Percentiles rank a stretch among this genome's conserved stretches.
Evolutionary conservation across 1,140 invertebrate species (phyloP).

Genomic region (Caenorhabditis remanei): DNA sequence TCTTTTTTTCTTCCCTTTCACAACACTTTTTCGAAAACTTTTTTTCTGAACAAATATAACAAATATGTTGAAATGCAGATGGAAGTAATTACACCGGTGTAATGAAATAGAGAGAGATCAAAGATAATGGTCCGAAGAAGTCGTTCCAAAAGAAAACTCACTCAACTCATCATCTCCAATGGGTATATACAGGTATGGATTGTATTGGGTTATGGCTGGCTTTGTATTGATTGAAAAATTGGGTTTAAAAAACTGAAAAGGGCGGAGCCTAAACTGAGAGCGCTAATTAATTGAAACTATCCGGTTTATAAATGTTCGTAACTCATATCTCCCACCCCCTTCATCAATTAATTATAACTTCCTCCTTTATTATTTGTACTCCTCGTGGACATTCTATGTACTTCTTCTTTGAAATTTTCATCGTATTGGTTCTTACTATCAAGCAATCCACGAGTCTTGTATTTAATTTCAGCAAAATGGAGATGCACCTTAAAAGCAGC

Average conservation of each 20-base stretch:
- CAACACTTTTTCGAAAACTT: not conserved
- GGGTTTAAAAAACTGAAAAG: too few species aligned
- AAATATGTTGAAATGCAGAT: not conserved
- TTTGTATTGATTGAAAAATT: not conserved
- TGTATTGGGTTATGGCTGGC: not conserved
- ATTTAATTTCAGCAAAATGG: too few species aligned
- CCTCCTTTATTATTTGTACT: not conserved
- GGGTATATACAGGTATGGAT: constrained; percentile 56
- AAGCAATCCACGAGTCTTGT: too few species aligned
- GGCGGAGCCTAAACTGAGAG: too few species aligned
- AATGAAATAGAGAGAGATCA: not conserved
- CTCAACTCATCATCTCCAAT: constrained; percentile 59
- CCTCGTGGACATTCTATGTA: not conserved
- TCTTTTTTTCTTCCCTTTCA: too few species aligned
- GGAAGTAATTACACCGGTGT: constrained; percentile 16
- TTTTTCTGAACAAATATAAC: not conserved
- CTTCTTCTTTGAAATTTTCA: too few species aligned
- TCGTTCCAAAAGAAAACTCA: constrained; percentile 49
- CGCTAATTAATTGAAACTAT: too few species aligned
- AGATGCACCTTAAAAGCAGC: too few species aligned
- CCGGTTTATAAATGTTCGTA: too few species aligned
- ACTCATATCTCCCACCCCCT: too few species aligned
- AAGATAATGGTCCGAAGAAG: constrained; percentile 22
- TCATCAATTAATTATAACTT: too few species aligned
- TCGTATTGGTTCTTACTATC: too few species aligned